phyloP scores from a whole-genome alignment of 2,113 vertebrate species.

The Piaya cayana region DNA sequence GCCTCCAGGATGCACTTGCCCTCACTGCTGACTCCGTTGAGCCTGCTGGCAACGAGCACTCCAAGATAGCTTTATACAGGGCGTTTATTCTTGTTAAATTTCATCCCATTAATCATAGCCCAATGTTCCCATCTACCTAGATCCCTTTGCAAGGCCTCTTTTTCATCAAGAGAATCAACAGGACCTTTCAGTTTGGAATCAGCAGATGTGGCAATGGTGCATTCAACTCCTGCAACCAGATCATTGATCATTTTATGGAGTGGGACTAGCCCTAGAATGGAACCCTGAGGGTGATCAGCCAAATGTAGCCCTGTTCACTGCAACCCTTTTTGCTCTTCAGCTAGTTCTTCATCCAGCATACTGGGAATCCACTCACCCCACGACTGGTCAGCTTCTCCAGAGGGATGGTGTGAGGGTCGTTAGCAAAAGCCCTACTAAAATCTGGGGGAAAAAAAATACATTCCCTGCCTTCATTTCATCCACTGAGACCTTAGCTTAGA shows the following conservation, averaged over 20 bases:
- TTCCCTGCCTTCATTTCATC: neutral
- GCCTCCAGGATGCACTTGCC: neutral
- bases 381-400: neutral
- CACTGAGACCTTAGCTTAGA: neutral
- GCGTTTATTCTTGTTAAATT: neutral
- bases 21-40: neutral
- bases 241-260: rapidly evolving
- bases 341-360: neutral
- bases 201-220: no score
- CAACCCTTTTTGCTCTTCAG: neutral
- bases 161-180: neutral
- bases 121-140: neutral
- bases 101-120: neutral
- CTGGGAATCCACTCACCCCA: rapidly evolving
- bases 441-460: neutral
- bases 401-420: neutral
- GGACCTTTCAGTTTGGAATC: neutral
- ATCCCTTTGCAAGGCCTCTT: neutral
- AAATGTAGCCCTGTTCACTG: neutral
- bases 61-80: neutral
- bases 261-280: neutral
- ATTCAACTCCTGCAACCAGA: neutral
- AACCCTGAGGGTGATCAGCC: neutral
- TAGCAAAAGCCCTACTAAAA: neutral
- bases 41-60: neutral